These are phyloP conservation scores for Polymixis flavicincta DNA, from an alignment of 2,888 invertebrate genomes.

Conservation along the genomic window DNA sequence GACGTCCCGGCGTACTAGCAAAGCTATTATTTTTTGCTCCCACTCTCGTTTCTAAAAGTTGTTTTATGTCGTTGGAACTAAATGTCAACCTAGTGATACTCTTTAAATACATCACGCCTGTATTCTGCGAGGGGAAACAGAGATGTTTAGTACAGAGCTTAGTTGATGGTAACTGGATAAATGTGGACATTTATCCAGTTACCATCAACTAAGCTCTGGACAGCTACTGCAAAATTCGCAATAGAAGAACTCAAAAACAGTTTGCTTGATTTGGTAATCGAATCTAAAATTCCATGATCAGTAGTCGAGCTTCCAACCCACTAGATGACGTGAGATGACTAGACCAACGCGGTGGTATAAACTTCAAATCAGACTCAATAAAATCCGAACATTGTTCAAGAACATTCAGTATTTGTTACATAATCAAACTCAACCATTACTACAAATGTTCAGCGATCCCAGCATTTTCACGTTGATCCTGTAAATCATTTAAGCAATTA, in stretches of 20 bases:
- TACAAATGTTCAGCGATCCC: conserved; percentile 17
- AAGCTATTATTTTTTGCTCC: conserved; percentile 5
- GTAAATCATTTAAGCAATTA: conserved; percentile 29
- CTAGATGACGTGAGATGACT: too few species aligned
- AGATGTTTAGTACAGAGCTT: too few species aligned
- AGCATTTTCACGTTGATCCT: conserved; percentile 28
- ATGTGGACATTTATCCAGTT: not conserved
- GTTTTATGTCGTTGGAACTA: not conserved
- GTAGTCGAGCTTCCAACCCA: not conserved
- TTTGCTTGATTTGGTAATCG: not conserved
- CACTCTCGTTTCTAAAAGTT: conserved; percentile 22
- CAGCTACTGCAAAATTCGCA: not conserved
- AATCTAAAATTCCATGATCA: not conserved
- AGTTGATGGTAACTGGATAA: too few species aligned
- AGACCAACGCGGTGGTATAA: not conserved
- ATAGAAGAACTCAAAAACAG: not conserved
- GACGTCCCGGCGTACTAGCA: too few species aligned
- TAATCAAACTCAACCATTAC: conserved; percentile 17
- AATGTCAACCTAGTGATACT: not conserved
- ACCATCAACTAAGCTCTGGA: not conserved
- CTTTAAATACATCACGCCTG: not conserved
- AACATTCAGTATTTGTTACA: conserved; percentile 16
- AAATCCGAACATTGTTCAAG: not conserved
- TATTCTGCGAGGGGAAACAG: not conserved
- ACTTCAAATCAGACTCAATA: not conserved